A percentile compares a stretch with the other conserved stretches of the same genome.
phyloP scores from a whole-genome alignment of 2,888 invertebrate genomes.

The Timema podura region DNA sequence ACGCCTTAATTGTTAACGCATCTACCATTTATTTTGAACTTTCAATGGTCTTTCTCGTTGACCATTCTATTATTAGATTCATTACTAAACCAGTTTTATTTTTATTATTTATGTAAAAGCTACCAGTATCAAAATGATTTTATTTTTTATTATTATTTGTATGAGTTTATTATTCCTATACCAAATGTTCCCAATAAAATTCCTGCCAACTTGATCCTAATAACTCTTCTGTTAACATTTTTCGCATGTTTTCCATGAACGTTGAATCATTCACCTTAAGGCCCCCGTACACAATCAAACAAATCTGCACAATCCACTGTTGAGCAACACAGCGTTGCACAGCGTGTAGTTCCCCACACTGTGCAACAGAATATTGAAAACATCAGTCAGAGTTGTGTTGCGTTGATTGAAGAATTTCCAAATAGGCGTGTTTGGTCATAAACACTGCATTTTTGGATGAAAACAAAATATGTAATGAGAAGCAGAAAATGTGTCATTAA shows the following conservation, averaged over 20 bases:
- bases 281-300: too few species aligned
- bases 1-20: constrained; percentile 31
- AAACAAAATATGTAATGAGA: too few species aligned
- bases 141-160: background rate
- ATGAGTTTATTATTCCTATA: background rate
- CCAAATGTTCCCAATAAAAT: background rate
- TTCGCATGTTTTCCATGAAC: constrained; percentile 21
- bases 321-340: too few species aligned
- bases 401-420: too few species aligned
- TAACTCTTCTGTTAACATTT: constrained; percentile 14
- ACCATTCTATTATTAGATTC: background rate
- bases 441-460: too few species aligned
- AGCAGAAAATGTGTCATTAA: too few species aligned
- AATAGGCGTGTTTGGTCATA: too few species aligned
- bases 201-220: background rate
- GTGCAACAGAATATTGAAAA: too few species aligned
- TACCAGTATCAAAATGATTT: background rate
- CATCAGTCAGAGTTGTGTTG: too few species aligned
- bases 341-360: too few species aligned
- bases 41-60: constrained; percentile 14
- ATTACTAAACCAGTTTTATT: background rate
- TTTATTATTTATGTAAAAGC: background rate
- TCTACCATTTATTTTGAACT: constrained; percentile 26
- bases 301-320: too few species aligned
- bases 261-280: too few species aligned